Base-by-base conservation (phyloP, 2,888 invertebrate genomes). In the Drosophila sordidula region DNA sequence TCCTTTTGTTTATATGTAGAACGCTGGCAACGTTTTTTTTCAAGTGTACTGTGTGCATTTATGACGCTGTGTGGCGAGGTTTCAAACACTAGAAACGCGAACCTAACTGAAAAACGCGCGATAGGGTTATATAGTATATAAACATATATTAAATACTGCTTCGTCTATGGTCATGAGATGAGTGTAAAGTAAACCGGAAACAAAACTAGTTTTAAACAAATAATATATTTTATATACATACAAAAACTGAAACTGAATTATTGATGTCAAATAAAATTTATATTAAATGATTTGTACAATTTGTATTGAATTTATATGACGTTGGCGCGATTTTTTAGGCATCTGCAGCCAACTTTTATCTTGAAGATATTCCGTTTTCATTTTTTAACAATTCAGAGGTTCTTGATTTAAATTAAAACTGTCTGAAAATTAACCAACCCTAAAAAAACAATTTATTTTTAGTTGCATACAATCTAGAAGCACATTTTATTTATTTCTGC, bases 231-330 rank as follows among this genome's bases (percentile, higher is more conserved):
- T 87, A 87, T 70, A 82, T 82, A 85, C 72, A 74, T 71, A 72
- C 70, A 80, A 73, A 70, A 79, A 86, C 58, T 68, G 81, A 77
- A 86, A 86, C 77, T 77, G 77, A 89, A 84, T 74, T 86, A 77
- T 88, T 87, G 89, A 88, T 89, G 87, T 87, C 89, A 87, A 89
- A 83, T 81, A 87, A 87, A 89, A 70, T 75, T 70, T 83, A 77
- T 87, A 81, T 77, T 87, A 83, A 80, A 87, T 84, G 63, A 75
- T 69, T 54, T 61, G 66, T 52, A 52, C 44, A 70, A 62, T 29
- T 29, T 36, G n/a, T 25, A 12, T 57, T 45, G 47, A 5, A 59
- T 22, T 22, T 6, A 3, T 18, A 9, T n/a, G 3, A 6, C 5
- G 11, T 4, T 18, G 9, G 41, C 11, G 9, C 0, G 9, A 9